Conservation (phyloP, 2,113 vertebrate genomes). For the Burhinus bistriatus region DNA sequence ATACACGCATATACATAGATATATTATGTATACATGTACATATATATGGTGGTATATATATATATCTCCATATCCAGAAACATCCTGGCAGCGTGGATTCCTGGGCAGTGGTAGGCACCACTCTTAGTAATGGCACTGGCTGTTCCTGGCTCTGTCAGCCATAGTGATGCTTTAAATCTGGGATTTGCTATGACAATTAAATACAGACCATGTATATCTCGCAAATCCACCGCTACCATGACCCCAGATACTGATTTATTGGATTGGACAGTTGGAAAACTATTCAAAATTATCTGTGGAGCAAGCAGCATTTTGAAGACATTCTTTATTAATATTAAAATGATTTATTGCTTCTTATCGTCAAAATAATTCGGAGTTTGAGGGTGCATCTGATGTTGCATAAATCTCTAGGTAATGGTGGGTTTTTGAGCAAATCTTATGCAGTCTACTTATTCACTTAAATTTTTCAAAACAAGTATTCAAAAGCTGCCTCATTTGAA, state of each 20-base stretch:
- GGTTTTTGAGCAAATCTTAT: conserved; percentile 12
- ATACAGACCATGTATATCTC: not conserved
- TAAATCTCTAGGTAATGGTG: not conserved
- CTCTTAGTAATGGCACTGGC: not conserved
- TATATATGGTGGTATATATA: not conserved
- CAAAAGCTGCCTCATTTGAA: conserved; percentile 7
- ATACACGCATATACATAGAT: not conserved
- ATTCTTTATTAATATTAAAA: conserved; percentile 7
- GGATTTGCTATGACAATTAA: conserved; percentile 41
- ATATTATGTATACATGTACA: fast-evolving
- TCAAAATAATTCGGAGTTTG: not conserved
- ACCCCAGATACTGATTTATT: conserved; percentile 41
- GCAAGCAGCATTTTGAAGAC: conserved; percentile 24
- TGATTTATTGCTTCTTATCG: not conserved
- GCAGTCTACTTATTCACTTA: conserved; percentile 10
- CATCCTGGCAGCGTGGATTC: not conserved
- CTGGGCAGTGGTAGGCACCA: not conserved
- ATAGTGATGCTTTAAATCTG: not conserved
- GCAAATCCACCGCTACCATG: conserved; percentile 20
- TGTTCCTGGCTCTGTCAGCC: not conserved
- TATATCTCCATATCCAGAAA: not conserved
- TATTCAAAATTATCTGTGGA: conserved; percentile 23
- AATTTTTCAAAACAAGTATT: conserved; percentile 8
- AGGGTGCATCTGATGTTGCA: not conserved
- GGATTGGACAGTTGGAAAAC: conserved; percentile 43